Evolutionary conservation across 37 sponge, comb jelly and placozoan genomes (phyloP).

Genomic region (Spongilla lacustris): DNA sequence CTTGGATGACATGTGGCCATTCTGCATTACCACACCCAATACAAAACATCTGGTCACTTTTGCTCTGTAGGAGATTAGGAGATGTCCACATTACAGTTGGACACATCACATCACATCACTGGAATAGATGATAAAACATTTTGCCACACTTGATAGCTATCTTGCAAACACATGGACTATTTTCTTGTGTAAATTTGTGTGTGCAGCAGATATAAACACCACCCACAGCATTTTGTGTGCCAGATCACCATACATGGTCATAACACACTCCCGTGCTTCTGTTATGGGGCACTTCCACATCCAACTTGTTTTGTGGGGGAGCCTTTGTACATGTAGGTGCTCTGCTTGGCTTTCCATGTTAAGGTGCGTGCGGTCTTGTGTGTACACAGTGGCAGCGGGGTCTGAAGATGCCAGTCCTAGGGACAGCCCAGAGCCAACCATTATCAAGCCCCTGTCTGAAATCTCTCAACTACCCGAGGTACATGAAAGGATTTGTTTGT

Average conservation of each 20-base stretch:
- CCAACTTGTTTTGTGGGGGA: neutral
- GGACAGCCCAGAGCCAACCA: neutral
- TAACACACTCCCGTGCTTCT: neutral
- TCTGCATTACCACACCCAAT: no score
- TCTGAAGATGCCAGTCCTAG: neutral
- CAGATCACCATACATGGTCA: neutral
- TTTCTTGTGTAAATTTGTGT: neutral
- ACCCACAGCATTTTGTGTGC: neutral
- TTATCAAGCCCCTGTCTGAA: constrained; percentile 45
- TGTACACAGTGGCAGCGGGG: constrained; percentile 25
- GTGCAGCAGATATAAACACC: neutral
- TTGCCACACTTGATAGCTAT: no score
- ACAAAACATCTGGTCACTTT: no score
- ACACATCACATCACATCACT: no score
- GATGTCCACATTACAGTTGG: no score
- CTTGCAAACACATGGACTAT: neutral
- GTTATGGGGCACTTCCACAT: no score
- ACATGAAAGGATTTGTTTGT: neutral
- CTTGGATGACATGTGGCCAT: no score
- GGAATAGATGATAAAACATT: no score
- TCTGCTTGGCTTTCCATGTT: no score
- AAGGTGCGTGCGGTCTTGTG: no score
- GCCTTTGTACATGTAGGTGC: neutral
- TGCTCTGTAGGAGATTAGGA: no score
- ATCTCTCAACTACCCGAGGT: constrained; percentile 29